Conservation (phyloP, 2,797 vertebrate species). For the Galago senegalensis region DNA sequence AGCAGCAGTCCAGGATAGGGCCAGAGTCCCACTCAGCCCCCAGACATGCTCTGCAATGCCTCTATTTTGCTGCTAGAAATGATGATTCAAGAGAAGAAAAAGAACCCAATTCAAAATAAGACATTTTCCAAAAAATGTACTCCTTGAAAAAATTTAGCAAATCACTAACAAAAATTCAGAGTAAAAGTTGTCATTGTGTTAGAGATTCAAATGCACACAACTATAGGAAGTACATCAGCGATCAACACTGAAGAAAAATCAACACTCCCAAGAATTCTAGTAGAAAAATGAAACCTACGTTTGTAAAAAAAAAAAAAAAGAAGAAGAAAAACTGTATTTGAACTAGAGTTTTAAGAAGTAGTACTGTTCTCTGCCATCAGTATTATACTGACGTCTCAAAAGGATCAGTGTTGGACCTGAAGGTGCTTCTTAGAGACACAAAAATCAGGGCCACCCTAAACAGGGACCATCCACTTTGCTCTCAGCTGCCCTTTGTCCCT, state of each 20-base stretch:
- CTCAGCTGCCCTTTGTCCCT: too few species aligned
- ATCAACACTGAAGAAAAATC: not conserved
- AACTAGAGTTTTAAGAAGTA: not conserved
- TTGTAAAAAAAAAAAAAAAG: not conserved
- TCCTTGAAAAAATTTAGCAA: conserved; percentile 69
- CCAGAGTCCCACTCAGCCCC: not conserved
- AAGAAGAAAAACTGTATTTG: not conserved
- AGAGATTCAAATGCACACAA: not conserved
- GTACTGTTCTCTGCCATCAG: not conserved
- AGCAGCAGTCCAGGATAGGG: not conserved
- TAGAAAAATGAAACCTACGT: not conserved
- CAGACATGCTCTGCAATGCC: not conserved
- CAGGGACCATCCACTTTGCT: fast-evolving
- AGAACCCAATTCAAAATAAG: conserved; percentile 40
- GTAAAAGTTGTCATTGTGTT: conserved; percentile 33
- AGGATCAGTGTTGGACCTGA: not conserved
- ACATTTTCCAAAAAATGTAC: conserved; percentile 57
- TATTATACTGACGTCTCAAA: not conserved
- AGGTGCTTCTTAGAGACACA: not conserved
- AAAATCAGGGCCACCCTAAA: fast-evolving
- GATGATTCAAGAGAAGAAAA: fast-evolving
- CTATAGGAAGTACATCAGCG: conserved; percentile 26
- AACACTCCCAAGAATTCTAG: not conserved
- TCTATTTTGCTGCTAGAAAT: not conserved
- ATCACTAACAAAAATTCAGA: conserved; percentile 69